Conservation (phyloP, 2,888 invertebrate genomes). For the Diarsia rubi region DNA sequence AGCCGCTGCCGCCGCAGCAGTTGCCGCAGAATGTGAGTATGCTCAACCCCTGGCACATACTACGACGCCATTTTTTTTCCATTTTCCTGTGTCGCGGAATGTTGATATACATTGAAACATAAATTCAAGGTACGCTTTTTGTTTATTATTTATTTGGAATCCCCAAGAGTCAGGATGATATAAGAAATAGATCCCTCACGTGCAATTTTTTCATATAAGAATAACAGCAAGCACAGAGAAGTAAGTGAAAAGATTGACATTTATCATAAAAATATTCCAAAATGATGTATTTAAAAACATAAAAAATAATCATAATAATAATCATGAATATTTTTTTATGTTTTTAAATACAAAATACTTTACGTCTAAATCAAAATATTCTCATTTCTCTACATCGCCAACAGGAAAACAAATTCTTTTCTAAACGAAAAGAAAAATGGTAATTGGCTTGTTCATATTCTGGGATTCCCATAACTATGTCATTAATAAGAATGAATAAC, state of each 20-base stretch:
- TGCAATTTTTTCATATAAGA: background rate
- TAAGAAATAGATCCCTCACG: background rate
- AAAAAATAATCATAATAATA: too few relatives aligned
- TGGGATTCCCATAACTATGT: constrained; percentile 29
- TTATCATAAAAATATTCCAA: background rate
- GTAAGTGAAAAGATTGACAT: background rate
- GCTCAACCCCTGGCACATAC: too few relatives aligned
- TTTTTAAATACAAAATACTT: background rate
- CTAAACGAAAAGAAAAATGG: background rate
- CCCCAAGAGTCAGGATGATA: background rate
- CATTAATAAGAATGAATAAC: constrained; percentile 10
- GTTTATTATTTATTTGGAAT: too few relatives aligned
- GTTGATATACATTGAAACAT: too few relatives aligned
- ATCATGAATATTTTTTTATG: too few relatives aligned
- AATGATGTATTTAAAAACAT: background rate
- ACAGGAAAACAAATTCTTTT: constrained; percentile 12
- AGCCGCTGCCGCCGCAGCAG: constrained; percentile 77
- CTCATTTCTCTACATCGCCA: background rate
- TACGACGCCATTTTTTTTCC: too few relatives aligned
- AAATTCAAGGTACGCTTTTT: too few relatives aligned
- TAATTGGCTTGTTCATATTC: background rate
- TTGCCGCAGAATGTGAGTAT: constrained; percentile 41
- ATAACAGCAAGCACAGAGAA: background rate
- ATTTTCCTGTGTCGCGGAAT: background rate
- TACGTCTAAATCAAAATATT: background rate